phyloP scores from a whole-genome alignment of 1,140 invertebrate genomes.

The Ditylenchus dipsaci region DNA sequence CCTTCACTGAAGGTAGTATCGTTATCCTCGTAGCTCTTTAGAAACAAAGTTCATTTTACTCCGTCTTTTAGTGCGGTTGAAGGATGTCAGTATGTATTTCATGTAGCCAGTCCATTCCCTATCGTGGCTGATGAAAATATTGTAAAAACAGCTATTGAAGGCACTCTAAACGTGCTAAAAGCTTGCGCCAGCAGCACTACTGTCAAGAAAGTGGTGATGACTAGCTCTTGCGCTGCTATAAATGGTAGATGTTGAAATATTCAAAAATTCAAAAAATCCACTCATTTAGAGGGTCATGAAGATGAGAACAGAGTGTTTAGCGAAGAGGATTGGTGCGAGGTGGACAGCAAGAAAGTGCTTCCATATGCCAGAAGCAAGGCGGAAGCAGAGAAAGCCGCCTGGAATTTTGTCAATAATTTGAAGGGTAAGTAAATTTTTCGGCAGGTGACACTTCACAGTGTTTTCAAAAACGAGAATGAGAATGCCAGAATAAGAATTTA shows the following conservation, averaged over 20 bases:
- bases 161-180: slow-evolving; percentile 63
- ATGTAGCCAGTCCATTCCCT: slow-evolving; percentile 66
- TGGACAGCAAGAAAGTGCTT: slow-evolving; percentile 53
- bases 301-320: slow-evolving; percentile 60
- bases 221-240: slow-evolving; percentile 64
- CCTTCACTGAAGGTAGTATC: too few relatives aligned
- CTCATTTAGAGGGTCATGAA: slow-evolving; percentile 50
- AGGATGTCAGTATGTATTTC: slow-evolving; percentile 64
- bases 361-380: slow-evolving; percentile 64
- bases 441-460: slow-evolving; percentile 19
- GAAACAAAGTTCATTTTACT: slow-evolving; percentile 54
- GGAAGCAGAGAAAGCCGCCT: slow-evolving; percentile 65
- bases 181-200: slow-evolving; percentile 61
- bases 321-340: slow-evolving; percentile 64
- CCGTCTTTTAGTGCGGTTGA: slow-evolving; percentile 64
- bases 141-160: slow-evolving; percentile 64
- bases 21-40: too few relatives aligned
- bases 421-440: slow-evolving; percentile 8
- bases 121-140: slow-evolving; percentile 60
- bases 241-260: slow-evolving; percentile 57
- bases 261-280: slow-evolving; percentile 6
- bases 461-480: slow-evolving; percentile 18
- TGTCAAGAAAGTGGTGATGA: slow-evolving; percentile 65
- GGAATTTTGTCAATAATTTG: slow-evolving; percentile 61
- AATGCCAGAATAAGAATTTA: too few relatives aligned